phyloP scores from a whole-genome alignment of 2,888 invertebrate genomes.

The Hemistola chrysoprasaria region DNA sequence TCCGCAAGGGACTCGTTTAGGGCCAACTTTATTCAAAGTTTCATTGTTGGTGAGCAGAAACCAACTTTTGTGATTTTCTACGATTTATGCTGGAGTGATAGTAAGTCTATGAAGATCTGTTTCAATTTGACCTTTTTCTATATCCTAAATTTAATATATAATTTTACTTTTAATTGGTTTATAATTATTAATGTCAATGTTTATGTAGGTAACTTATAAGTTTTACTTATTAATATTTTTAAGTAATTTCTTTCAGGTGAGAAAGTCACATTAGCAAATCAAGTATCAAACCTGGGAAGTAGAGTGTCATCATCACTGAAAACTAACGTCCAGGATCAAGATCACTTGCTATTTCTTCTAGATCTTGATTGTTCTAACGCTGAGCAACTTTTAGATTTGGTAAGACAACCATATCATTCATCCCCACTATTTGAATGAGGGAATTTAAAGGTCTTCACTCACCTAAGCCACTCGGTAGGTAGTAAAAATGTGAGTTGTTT shows the following conservation, averaged over 20 bases:
- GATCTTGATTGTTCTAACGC: constrained; percentile 52
- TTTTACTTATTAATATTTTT: background rate
- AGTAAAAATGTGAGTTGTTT: no score
- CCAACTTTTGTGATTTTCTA: constrained; percentile 45
- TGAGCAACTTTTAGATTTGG: constrained; percentile 39
- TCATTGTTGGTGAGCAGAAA: constrained; percentile 49
- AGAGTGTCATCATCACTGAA: constrained; percentile 36
- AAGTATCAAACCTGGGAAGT: constrained; percentile 38
- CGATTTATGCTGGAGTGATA: constrained; percentile 49
- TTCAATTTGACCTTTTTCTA: no score
- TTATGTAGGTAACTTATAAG: no score
- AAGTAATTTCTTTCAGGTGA: constrained; percentile 31
- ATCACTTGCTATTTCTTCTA: constrained; percentile 49
- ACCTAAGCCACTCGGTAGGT: no score
- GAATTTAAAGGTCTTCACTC: no score
- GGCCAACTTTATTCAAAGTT: constrained; percentile 47
- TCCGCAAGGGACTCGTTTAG: constrained; percentile 29
- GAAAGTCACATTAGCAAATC: constrained; percentile 38
- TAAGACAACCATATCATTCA: constrained; percentile 27
- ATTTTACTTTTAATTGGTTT: no score
- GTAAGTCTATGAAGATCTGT: constrained; percentile 42
- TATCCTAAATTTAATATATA: no score
- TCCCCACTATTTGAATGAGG: no score
- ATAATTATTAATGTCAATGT: no score
- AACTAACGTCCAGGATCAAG: constrained; percentile 30